Evolutionary conservation across 2,113 vertebrate genomes (phyloP), one percentile per base, ranked within the genome.

Genomic region (Numenius arquata): DNA sequence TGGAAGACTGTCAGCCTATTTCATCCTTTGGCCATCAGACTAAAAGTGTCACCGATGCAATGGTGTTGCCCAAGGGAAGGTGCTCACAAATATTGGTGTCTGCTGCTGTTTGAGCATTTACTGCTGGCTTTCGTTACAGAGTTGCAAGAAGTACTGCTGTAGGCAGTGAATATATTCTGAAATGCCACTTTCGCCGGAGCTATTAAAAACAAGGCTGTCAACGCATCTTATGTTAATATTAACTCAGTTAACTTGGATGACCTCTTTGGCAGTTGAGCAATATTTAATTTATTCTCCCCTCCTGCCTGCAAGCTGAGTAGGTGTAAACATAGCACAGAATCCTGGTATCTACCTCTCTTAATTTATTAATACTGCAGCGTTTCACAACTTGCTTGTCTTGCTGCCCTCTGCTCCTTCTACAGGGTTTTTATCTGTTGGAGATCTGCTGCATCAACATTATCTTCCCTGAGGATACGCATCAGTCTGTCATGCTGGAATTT

Each of bases 391-490:
- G 48, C 63, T 92, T 76, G 11, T 77, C 45, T 40, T 63, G 72
- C 72, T 86, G 83, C 83, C 86, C 68, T 95, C 56, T 77, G 72
- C 59, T 92, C n/a, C 19, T 63, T 83, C 52, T 62, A 41, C 63
- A 48, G 67, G 79, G 62, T 67, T 93, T 93, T n/a, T 36, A 21
- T 71, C 59, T 93, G 61, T 11, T 74, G 73, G 72, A 92, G 80
- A 95, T 75, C 50, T 84, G 88, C 83, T 88, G 52, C 89, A 90
- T 81, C 83, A 84, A 92, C 63, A 84, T 84, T 77, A 74, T 59
- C 91, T 62, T 84, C 88, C 83, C 83, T 17, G n/a, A 86, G 83
- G 80, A 89, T 21, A 89, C 4, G 6, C 38, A 67, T 83, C 88
- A 74, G 88, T 34, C 48, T 90, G 82, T 83, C 90, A 89, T 21